phyloP scores from a whole-genome alignment of 2,888 invertebrate genomes.

The Noctua fimbriata region DNA sequence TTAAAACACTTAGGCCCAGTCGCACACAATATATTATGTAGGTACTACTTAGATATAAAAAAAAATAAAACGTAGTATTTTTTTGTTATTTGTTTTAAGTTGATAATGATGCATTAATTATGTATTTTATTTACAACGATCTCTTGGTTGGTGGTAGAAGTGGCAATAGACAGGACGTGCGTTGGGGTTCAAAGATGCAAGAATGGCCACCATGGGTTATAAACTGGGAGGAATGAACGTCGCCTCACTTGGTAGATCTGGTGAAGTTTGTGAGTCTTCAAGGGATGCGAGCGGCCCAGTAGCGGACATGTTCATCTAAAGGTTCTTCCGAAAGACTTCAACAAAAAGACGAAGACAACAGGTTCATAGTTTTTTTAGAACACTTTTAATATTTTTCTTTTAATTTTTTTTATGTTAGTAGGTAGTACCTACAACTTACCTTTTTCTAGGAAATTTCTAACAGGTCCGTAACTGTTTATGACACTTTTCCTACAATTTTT shows the following conservation, averaged over 20 bases:
- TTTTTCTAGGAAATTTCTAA: not conserved
- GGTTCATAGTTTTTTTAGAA: not conserved
- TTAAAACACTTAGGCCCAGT: no score
- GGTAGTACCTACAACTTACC: not conserved
- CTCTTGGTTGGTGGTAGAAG: no score
- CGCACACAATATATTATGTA: no score
- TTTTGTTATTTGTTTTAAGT: not conserved
- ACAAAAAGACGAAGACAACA: not conserved
- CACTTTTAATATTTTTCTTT: not conserved
- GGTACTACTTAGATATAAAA: no score
- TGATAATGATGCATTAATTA: no score
- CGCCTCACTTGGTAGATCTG: not conserved
- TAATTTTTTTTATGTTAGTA: not conserved
- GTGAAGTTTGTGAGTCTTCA: not conserved
- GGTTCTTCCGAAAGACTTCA: not conserved
- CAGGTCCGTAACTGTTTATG: not conserved
- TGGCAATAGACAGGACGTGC: not conserved
- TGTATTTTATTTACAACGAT: no score
- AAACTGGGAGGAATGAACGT: not conserved
- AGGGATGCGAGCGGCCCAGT: not conserved
- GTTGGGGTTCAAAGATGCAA: not conserved
- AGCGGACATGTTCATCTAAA: not conserved
- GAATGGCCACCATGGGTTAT: not conserved
- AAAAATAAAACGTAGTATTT: not conserved
- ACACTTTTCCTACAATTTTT: not conserved